phyloP scores from a whole-genome alignment of 1,140 invertebrate genomes.

The Sinonovacula constricta region DNA sequence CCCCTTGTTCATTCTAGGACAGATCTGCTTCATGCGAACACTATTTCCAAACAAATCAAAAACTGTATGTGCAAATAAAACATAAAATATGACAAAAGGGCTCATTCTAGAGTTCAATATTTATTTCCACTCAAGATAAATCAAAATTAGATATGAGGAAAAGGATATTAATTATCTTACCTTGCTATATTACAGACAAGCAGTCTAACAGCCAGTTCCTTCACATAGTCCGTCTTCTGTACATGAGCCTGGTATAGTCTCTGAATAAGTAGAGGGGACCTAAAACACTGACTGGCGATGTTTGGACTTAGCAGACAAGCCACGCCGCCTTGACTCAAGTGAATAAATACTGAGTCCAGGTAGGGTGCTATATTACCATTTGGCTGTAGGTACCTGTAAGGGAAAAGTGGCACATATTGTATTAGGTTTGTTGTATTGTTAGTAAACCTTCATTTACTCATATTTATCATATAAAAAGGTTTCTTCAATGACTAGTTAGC shows the following conservation, averaged over 20 bases:
- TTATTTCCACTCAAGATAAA: no score
- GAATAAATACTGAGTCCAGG: constrained; percentile 27
- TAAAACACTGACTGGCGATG: constrained; percentile 35
- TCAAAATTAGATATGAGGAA: no score
- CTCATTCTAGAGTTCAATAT: no score
- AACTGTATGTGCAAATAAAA: no score
- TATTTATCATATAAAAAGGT: not conserved
- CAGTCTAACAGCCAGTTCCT: constrained; percentile 33
- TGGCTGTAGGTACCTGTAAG: constrained; percentile 30
- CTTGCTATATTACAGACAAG: constrained; percentile 27
- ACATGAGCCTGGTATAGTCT: constrained; percentile 19
- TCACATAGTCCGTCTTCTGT: constrained; percentile 45
- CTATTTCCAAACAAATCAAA: no score
- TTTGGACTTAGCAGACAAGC: constrained; percentile 22
- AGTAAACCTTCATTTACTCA: not conserved
- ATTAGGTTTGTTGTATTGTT: not conserved
- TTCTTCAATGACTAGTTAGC: not conserved
- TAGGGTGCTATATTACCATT: constrained; percentile 13
- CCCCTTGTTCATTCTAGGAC: no score
- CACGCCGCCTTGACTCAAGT: constrained; percentile 27
- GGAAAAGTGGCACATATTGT: not conserved
- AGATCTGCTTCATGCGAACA: no score
- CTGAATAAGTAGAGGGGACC: constrained; percentile 28
- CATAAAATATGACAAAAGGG: no score
- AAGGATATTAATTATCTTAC: no score